phyloP scores from a whole-genome alignment of 2,797 vertebrate species.

The Pangasius djambal region DNA sequence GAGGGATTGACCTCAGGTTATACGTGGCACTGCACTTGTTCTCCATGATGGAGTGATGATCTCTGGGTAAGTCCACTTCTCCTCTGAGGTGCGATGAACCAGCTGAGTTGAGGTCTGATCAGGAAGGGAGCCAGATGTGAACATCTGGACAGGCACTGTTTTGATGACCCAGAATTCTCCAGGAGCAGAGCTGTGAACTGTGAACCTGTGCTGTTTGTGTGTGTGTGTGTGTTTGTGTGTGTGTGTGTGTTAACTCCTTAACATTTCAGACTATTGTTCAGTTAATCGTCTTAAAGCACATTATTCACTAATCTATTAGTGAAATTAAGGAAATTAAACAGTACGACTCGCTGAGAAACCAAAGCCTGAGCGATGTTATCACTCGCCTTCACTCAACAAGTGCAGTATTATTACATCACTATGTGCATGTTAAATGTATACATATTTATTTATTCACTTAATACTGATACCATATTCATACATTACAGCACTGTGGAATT shows the following conservation, averaged over 20 bases:
- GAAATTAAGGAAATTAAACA: background rate
- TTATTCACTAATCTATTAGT: background rate
- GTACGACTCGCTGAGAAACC: too few species aligned
- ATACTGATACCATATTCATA: too few species aligned
- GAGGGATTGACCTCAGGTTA: background rate
- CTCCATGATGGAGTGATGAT: background rate
- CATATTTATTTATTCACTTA: too few species aligned
- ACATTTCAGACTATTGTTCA: background rate
- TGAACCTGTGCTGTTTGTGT: background rate
- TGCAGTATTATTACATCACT: too few species aligned
- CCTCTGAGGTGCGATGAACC: background rate
- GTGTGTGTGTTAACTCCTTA: background rate
- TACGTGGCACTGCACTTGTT: background rate
- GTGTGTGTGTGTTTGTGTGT: too few species aligned
- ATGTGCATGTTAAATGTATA: too few species aligned
- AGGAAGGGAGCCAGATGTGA: background rate
- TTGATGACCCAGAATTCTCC: background rate
- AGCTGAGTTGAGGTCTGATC: background rate
- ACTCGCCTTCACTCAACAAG: too few species aligned
- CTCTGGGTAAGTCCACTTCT: background rate
- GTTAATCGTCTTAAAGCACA: background rate
- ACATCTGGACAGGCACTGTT: background rate
- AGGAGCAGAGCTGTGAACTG: background rate
- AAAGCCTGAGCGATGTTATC: too few species aligned
- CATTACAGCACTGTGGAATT: too few species aligned